Percentiles rank a stretch among this genome's conserved stretches.
Evolutionary conservation across 35 echinoderm and acorn worm species (phyloP).

Genomic region (Strongylocentrotus purpuratus): DNA sequence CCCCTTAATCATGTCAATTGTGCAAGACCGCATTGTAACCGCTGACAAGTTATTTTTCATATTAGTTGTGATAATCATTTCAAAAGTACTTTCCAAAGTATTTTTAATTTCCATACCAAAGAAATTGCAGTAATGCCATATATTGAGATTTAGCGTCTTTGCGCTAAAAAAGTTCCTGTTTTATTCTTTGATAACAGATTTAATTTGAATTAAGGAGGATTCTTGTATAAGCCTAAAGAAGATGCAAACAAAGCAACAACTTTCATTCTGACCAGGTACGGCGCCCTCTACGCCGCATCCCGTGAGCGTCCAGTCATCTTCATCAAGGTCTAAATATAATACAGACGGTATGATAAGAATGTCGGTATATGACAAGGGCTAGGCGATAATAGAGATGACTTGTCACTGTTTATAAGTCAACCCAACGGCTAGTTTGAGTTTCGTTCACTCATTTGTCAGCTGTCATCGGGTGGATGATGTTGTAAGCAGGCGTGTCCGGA

Average conservation of each 20-base stretch:
- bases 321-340: neutral
- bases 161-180: no score
- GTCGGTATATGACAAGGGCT: slow-evolving; percentile 1
- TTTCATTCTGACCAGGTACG: neutral
- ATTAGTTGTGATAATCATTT: no score
- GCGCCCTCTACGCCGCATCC: slow-evolving; percentile 3
- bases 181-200: no score
- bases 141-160: no score
- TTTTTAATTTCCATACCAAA: no score
- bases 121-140: no score
- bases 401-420: slow-evolving; percentile 12
- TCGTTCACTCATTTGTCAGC: slow-evolving; percentile 10
- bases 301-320: neutral
- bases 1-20: no score
- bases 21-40: no score
- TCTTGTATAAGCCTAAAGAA: neutral
- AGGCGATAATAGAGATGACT: neutral
- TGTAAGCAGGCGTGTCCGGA: neutral
- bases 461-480: neutral
- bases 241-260: neutral
- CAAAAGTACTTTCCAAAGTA: no score
- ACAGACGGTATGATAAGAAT: slow-evolving; percentile 2
- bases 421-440: neutral
- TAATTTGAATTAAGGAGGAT: no score
- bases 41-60: no score